Conservation (phyloP, 2,113 vertebrate species). For the Grammomys surdaster region DNA sequence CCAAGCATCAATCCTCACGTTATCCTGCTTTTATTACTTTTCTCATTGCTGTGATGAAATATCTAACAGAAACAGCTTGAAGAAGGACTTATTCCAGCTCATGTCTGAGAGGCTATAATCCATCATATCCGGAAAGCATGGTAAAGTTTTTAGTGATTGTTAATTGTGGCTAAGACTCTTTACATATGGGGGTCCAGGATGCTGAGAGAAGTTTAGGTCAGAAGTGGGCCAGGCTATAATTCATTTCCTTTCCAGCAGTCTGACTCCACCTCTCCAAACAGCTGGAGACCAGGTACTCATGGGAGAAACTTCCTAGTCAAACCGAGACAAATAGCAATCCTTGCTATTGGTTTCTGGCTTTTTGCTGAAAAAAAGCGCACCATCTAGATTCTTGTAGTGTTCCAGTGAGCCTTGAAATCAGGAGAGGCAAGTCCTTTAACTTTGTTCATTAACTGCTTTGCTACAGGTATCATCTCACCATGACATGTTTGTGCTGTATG, state of each 20-base stretch:
- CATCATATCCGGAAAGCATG: too few relatives aligned
- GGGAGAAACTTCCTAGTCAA: neutral
- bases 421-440: neutral
- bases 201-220: neutral
- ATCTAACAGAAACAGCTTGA: neutral
- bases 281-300: neutral
- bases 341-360: neutral
- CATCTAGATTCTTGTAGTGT: neutral
- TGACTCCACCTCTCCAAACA: neutral
- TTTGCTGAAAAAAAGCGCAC: neutral
- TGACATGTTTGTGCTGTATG: neutral
- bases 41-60: neutral
- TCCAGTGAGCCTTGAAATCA: neutral
- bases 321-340: neutral
- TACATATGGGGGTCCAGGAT: neutral
- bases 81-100: neutral
- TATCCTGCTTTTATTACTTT: neutral
- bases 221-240: neutral
- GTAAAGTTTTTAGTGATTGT: neutral
- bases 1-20: neutral
- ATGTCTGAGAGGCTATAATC: neutral
- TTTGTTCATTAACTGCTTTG: neutral
- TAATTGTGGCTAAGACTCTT: neutral
- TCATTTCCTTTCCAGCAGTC: neutral
- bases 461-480: neutral